Evolutionary conservation across 1,140 invertebrate genomes (phyloP).

Genomic region (Lysiphlebus fabarum): DNA sequence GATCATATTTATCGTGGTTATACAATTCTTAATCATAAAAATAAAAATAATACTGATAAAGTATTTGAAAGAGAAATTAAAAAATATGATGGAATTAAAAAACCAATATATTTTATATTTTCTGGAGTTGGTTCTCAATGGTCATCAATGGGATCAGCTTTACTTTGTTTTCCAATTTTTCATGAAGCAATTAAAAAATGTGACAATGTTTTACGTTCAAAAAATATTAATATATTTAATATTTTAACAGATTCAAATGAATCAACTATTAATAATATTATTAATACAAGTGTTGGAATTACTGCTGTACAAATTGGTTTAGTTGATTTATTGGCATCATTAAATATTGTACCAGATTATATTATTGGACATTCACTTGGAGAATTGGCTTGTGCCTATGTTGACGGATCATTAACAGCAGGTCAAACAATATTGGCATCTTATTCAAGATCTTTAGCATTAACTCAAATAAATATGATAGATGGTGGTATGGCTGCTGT

Average conservation of each 20-base stretch:
- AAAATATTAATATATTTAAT: slow-evolving; percentile 74
- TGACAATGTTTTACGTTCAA: slow-evolving; percentile 67
- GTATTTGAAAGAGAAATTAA: slow-evolving; percentile 58
- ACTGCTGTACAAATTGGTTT: slow-evolving; percentile 80
- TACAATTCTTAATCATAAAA: slow-evolving; percentile 49
- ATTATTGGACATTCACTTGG: slow-evolving; percentile 82
- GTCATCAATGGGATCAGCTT: slow-evolving; percentile 71
- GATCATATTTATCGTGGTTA: slow-evolving; percentile 64
- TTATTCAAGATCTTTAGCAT: slow-evolving; percentile 82
- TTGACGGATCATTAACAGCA: slow-evolving; percentile 74
- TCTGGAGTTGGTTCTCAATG: slow-evolving; percentile 90
- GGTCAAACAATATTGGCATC: slow-evolving; percentile 76
- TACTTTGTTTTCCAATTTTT: slow-evolving; percentile 65
- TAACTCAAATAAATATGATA: slow-evolving; percentile 72
- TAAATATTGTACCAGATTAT: slow-evolving; percentile 69
- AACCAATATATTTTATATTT: slow-evolving; percentile 86
- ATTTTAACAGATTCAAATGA: slow-evolving; percentile 82
- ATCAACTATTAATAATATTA: slow-evolving; percentile 73
- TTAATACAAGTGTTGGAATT: slow-evolving; percentile 88
- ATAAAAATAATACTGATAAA: slow-evolving; percentile 35
- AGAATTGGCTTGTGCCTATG: slow-evolving; percentile 79
- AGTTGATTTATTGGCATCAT: slow-evolving; percentile 64
- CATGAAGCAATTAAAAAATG: slow-evolving; percentile 64
- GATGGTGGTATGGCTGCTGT: slow-evolving; percentile 82
- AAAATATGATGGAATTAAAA: slow-evolving; percentile 59